Evolutionary conservation across 2,797 vertebrate species (phyloP).

Genomic region (Parauchenoglanis ngamensis): DNA sequence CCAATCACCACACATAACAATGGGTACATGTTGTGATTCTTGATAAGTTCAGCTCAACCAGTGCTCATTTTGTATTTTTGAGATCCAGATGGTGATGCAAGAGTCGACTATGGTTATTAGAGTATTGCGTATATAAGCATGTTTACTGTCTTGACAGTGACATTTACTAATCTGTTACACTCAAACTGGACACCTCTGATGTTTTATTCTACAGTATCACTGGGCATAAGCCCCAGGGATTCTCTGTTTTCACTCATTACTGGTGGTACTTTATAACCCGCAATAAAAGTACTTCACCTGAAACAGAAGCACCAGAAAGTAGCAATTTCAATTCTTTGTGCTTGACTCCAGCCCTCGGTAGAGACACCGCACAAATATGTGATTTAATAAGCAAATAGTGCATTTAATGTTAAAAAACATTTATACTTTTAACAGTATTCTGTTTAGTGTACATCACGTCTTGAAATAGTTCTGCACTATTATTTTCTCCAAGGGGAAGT

Average conservation of each 20-base stretch:
- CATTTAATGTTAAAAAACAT: not conserved
- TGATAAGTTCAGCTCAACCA: not conserved
- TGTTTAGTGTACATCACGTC: not conserved
- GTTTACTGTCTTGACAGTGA: not conserved
- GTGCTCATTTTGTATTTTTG: not conserved
- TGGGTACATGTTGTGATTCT: not conserved
- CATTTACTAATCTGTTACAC: not conserved
- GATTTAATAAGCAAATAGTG: not conserved
- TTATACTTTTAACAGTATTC: not conserved
- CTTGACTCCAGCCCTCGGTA: not conserved
- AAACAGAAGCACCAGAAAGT: not conserved
- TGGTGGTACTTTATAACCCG: not conserved
- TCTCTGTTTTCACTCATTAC: not conserved
- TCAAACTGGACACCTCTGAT: not conserved
- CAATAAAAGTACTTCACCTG: not conserved
- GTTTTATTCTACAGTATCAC: not conserved
- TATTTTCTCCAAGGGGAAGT: not conserved
- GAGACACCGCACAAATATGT: not conserved
- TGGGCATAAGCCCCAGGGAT: not conserved
- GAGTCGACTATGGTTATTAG: not conserved
- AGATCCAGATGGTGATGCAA: not conserved
- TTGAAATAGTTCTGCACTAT: too few species aligned
- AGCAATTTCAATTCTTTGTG: not conserved
- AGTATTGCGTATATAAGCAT: not conserved
- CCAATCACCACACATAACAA: not conserved